Conservation (phyloP, 1,140 invertebrate genomes). For the Drosophila sucinea region DNA sequence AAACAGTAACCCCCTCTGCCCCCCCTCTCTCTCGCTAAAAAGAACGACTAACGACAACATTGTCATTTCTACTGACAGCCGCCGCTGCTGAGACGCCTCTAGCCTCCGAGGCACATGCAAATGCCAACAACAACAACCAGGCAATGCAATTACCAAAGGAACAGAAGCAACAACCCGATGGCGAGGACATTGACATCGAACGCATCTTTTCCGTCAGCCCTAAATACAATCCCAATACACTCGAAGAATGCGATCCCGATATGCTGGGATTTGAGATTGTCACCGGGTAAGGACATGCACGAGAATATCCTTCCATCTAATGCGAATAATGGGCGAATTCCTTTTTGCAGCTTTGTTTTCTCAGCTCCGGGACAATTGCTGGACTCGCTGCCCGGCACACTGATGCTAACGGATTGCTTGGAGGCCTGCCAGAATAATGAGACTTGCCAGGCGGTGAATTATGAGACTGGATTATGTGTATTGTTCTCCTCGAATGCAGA, state of each 20-base stretch:
- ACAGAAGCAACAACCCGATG: slow-evolving; percentile 35
- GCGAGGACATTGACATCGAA: slow-evolving; percentile 38
- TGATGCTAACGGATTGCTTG: slow-evolving; percentile 95
- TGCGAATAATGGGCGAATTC: neutral
- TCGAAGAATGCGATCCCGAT: slow-evolving; percentile 89
- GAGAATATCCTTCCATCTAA: neutral
- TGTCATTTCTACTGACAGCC: slow-evolving; percentile 53
- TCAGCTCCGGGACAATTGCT: slow-evolving; percentile 93
- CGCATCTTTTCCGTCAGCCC: slow-evolving; percentile 25
- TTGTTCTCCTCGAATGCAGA: slow-evolving; percentile 94
- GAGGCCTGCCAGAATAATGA: slow-evolving; percentile 94
- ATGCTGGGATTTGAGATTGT: slow-evolving; percentile 95
- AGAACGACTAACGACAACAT: slow-evolving; percentile 44
- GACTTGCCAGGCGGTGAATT: slow-evolving; percentile 94
- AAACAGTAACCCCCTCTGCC: slow-evolving; percentile 6
- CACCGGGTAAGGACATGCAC: slow-evolving; percentile 86
- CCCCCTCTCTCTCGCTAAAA: neutral
- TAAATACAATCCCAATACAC: slow-evolving; percentile 33
- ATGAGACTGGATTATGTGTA: slow-evolving; percentile 96
- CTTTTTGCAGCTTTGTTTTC: slow-evolving; percentile 89
- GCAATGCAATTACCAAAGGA: slow-evolving; percentile 47
- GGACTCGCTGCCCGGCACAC: slow-evolving; percentile 93
- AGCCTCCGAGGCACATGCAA: slow-evolving; percentile 15
- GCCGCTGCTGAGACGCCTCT: slow-evolving; percentile 5
- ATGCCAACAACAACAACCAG: slow-evolving; percentile 28